Evolutionary conservation across 2,113 vertebrate species (phyloP).

Genomic region (Ceratotherium simum): DNA sequence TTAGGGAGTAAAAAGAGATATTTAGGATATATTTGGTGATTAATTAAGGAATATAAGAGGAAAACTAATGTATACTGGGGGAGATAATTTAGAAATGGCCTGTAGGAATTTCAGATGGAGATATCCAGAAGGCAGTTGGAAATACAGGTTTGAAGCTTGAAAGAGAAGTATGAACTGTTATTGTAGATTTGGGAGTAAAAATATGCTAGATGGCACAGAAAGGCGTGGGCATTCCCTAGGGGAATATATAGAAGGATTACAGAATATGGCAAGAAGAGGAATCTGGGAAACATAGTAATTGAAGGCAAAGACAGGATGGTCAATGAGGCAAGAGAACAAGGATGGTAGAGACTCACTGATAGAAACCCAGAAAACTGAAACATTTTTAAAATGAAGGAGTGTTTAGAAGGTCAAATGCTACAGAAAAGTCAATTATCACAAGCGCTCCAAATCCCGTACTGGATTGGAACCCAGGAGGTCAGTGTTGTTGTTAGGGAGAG

Average conservation of each 20-base stretch:
- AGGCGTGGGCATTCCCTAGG: neutral
- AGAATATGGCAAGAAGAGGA: neutral
- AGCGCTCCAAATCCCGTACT: neutral
- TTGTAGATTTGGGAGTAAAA: neutral
- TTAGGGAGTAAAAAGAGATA: neutral
- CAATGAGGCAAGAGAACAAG: neutral
- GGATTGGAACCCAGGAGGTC: neutral
- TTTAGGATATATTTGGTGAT: neutral
- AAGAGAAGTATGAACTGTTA: neutral
- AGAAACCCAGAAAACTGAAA: neutral
- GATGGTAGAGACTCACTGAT: neutral
- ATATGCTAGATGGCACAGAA: neutral
- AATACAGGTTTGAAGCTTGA: neutral
- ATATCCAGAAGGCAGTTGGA: neutral
- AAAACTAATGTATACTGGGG: neutral
- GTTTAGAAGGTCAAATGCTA: neutral
- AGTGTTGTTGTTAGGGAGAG: neutral
- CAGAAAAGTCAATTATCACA: neutral
- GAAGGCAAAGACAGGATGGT: neutral
- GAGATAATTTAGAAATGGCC: constrained; percentile 31
- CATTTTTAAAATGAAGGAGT: neutral
- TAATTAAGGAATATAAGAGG: neutral
- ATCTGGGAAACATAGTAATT: neutral
- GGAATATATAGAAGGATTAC: neutral
- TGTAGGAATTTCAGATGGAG: neutral